Evolutionary conservation across 2,888 invertebrate genomes (phyloP).

Genomic region (Oscheius sp.): DNA sequence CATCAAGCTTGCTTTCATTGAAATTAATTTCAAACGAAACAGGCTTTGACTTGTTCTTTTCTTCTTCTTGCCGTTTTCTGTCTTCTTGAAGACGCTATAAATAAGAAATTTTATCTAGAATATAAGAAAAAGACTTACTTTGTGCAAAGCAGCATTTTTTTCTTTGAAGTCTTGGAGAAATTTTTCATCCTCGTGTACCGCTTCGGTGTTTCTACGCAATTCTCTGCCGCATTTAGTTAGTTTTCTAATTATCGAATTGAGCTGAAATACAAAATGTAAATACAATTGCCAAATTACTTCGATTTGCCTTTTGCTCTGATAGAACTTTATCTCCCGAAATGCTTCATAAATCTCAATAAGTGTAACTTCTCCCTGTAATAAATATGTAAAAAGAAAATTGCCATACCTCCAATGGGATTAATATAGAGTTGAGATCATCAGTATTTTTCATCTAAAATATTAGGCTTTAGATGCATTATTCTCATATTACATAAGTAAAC

Average conservation of each 20-base stretch:
- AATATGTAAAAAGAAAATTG: background rate
- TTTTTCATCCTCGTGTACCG: background rate
- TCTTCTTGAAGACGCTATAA: background rate
- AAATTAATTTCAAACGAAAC: background rate
- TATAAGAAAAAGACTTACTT: background rate
- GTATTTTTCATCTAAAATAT: too few relatives aligned
- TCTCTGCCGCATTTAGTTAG: background rate
- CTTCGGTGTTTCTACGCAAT: background rate
- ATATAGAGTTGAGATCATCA: too few relatives aligned
- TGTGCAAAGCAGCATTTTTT: background rate
- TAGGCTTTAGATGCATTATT: background rate
- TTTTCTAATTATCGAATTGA: background rate
- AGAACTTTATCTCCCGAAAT: too few relatives aligned
- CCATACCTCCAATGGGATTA: background rate
- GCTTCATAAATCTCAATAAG: too few relatives aligned
- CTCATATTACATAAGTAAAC: too few relatives aligned
- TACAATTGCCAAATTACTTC: too few relatives aligned
- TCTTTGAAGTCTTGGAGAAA: background rate
- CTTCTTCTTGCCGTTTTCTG: background rate
- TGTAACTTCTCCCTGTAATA: background rate
- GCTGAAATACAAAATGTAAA: too few relatives aligned
- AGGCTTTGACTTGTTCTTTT: background rate
- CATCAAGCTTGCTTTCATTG: background rate
- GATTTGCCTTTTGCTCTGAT: too few relatives aligned
- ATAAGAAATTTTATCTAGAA: background rate